Evolutionary conservation across 2,113 vertebrate species (phyloP), one percentile per base, ranked within the genome.

Genomic region (Nasalis larvatus): DNA sequence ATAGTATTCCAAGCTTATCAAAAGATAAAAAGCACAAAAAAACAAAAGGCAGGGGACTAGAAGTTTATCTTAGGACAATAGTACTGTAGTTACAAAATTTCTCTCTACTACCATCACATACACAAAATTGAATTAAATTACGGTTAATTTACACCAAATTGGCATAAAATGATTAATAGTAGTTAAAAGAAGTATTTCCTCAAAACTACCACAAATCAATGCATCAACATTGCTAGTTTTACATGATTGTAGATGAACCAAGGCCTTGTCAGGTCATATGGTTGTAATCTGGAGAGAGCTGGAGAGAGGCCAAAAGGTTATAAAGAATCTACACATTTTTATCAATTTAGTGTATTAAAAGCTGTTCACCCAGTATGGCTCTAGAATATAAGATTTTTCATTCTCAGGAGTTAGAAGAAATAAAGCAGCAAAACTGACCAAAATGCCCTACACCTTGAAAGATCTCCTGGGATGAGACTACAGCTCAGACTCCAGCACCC

Each of bases 1-100:
- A 97, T 92, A 94, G 80, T 84, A 81, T 47, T 69, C 86, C n/a
- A 94, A 42, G 21, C 3, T 92, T 89, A 92, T 88, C 66, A 85
- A 95, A 97, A 90, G 76, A 91, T 45, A 76, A 80, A 80, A 92
- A 87, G 45, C 63, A 94, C 80, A 90, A 77, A 30, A 23, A 21
- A 81, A 94, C 6, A 25, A 11, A 3, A 9, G 30, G 4, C 14
- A 37, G 10, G 27, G 27, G 1, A 56, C 21, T 66, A 45, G 30
- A 52, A 73, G 49, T 94, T 96, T 85, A 86, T 23, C 66, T 81
- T 92, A 84, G 71, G 68, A 94, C 37, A 74, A 58, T 0, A 83
- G 49, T 6, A 84, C 14, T 52, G 8, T n/a, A 91, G 58, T 87
- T 77, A 60, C n/a, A 86, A 88, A 89, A 73, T 35, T 77, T 56